phyloP scores from a whole-genome alignment of 1,140 invertebrate species.

The Diorhabda elongata region DNA sequence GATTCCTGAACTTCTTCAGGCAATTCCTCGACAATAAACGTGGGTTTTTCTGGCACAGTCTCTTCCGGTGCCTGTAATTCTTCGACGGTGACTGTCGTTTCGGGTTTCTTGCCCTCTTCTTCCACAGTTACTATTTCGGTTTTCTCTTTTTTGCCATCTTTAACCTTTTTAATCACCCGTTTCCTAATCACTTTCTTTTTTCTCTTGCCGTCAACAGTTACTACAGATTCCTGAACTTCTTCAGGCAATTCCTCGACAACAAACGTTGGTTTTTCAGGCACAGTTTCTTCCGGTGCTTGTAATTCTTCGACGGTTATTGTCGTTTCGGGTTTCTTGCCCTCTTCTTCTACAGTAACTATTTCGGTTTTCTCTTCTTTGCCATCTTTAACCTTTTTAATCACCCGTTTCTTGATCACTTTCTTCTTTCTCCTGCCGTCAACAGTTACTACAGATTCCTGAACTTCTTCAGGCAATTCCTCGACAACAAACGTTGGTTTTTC shows the following conservation, averaged over 20 bases:
- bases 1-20: neutral
- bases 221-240: neutral
- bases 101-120: neutral
- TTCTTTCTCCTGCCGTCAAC: neutral
- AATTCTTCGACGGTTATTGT: neutral
- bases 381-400: neutral
- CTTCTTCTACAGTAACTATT: neutral
- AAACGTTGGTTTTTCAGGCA: neutral
- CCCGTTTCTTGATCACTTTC: neutral
- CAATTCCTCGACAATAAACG: neutral
- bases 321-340: neutral
- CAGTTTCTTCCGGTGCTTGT: neutral
- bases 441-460: neutral
- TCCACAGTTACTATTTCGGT: neutral
- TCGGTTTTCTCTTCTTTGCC: neutral
- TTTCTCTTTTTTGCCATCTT: neutral
- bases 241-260: neutral
- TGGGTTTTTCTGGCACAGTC: neutral
- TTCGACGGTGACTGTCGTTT: neutral
- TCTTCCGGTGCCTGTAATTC: neutral
- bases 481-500: neutral
- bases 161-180: neutral
- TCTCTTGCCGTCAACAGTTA: neutral
- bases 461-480: neutral
- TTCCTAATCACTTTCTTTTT: neutral